phyloP scores from a whole-genome alignment of 1,140 invertebrate genomes.

The Dryas iulia region DNA sequence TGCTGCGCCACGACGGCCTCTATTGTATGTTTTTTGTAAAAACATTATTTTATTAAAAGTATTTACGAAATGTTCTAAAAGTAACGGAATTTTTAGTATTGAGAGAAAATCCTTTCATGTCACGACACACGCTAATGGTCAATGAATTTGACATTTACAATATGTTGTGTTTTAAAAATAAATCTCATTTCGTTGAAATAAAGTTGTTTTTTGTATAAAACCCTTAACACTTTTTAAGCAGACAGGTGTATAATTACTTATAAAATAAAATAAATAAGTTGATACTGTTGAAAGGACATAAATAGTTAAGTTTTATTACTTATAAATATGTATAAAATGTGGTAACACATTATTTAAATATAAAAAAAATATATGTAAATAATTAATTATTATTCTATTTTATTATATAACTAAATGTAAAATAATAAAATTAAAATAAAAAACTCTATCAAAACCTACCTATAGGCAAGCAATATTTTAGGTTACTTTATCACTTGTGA shows the following conservation, averaged over 20 bases:
- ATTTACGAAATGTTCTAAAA: not conserved
- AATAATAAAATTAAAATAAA: not conserved
- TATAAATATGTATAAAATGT: not conserved
- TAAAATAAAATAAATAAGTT: not conserved
- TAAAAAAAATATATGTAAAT: no score
- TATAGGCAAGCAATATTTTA: not conserved
- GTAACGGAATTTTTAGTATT: not conserved
- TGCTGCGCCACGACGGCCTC: no score
- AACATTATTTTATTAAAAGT: no score
- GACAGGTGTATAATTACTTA: not conserved
- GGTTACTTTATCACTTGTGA: conserved; percentile 1
- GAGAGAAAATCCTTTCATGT: conserved; percentile 1
- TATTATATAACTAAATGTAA: no score
- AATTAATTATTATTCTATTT: no score
- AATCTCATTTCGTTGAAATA: not conserved
- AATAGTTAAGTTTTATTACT: not conserved
- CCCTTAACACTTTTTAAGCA: not conserved
- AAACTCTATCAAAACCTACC: not conserved
- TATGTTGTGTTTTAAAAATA: not conserved
- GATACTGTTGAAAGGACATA: not conserved
- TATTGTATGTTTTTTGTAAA: no score
- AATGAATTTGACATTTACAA: not conserved
- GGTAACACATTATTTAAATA: no score
- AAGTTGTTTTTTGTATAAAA: not conserved
- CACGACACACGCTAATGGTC: not conserved